phyloP scores from a whole-genome alignment of 2,888 invertebrate species.

The Scaptomyza flava region DNA sequence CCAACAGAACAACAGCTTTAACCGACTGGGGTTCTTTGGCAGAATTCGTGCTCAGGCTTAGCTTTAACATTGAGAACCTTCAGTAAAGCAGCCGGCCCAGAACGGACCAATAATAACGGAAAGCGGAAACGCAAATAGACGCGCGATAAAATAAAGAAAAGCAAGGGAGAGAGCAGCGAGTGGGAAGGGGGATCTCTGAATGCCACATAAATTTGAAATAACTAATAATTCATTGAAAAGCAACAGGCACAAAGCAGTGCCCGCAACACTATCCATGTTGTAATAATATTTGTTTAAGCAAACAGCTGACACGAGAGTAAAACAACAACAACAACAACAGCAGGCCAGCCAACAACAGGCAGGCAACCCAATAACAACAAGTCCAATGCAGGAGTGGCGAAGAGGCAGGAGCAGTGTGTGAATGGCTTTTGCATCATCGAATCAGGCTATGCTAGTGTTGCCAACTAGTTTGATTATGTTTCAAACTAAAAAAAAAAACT shows the following conservation, averaged over 20 bases:
- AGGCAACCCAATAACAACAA: constrained; percentile 21
- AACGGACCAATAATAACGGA: constrained; percentile 57
- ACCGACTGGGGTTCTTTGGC: constrained; percentile 1
- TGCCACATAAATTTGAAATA: constrained; percentile 69
- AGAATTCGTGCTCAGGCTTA: constrained; percentile 35
- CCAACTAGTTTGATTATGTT: constrained; percentile 37
- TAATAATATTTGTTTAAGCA: constrained; percentile 73
- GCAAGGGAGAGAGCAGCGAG: neutral
- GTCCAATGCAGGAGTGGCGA: neutral
- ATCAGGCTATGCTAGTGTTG: constrained; percentile 20
- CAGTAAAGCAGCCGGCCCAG: constrained; percentile 42
- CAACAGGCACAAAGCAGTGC: constrained; percentile 1
- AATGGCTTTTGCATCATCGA: constrained; percentile 17
- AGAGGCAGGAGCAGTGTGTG: constrained; percentile 11
- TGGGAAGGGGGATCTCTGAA: constrained; percentile 34
- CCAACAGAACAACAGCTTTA: constrained; percentile 44
- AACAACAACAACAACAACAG: constrained; percentile 27
- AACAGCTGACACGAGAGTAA: constrained; percentile 69
- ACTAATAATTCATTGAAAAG: constrained; percentile 72
- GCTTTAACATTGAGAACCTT: constrained; percentile 49
- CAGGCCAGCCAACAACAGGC: constrained; percentile 9
- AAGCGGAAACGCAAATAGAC: constrained; percentile 77
- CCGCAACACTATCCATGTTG: constrained; percentile 47
- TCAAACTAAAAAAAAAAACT: neutral
- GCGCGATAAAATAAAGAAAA: constrained; percentile 61